Conservation (phyloP, 2,797 vertebrate species). For the Limnodromus scolopaceus region DNA sequence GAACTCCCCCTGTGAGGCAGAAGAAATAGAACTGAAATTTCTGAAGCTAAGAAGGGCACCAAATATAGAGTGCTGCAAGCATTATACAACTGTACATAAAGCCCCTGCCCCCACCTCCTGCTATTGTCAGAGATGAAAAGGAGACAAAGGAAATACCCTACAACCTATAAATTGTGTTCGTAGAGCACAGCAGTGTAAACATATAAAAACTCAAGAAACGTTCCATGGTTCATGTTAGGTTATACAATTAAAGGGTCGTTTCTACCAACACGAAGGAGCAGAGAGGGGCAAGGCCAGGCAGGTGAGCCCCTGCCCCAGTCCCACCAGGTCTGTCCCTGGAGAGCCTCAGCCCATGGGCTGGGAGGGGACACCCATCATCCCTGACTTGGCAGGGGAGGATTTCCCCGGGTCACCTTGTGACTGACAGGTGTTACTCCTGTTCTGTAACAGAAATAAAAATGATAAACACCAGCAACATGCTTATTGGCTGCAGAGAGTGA, state of each 20-base stretch:
- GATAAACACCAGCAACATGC: background rate
- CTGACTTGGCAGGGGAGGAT: background rate
- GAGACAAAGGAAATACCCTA: background rate
- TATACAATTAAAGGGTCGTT: background rate
- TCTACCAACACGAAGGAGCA: background rate
- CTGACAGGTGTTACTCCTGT: background rate
- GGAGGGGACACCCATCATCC: too few species aligned
- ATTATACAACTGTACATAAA: background rate
- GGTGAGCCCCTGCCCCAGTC: background rate
- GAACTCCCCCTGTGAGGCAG: background rate
- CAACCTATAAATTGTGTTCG: background rate
- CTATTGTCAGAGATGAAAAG: background rate
- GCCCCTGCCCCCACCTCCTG: accelerated
- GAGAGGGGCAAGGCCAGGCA: background rate
- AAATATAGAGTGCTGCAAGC: background rate
- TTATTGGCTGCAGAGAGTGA: background rate
- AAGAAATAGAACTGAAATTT: background rate
- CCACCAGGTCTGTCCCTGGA: background rate
- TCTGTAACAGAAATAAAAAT: background rate
- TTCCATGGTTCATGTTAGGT: background rate
- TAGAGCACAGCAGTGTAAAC: background rate
- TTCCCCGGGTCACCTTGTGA: background rate
- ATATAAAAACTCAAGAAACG: background rate
- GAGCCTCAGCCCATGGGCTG: background rate
- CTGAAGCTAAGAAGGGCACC: background rate